Conservation (phyloP, 2,888 invertebrate species). For the Nephrotoma flavescens region DNA sequence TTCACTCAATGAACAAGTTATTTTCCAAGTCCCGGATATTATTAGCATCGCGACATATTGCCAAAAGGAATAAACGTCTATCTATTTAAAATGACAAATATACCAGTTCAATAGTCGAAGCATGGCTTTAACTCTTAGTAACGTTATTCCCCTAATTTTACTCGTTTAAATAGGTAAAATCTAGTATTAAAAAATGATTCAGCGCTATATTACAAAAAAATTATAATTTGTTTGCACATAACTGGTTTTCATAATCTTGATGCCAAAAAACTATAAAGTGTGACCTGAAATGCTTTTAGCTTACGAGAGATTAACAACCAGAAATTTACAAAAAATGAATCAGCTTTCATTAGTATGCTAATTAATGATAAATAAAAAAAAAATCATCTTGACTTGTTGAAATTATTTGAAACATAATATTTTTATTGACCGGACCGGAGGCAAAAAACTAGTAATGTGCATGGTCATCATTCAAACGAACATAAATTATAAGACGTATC, state of each 20-base stretch:
- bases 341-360: background rate
- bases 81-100: too few species aligned
- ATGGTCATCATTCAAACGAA: background rate
- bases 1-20: too few species aligned
- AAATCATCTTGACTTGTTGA: background rate
- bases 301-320: background rate
- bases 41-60: too few species aligned
- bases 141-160: too few species aligned
- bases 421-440: background rate
- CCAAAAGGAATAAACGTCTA: too few species aligned
- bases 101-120: too few species aligned
- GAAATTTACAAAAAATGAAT: too few species aligned
- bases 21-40: too few species aligned
- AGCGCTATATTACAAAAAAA: background rate
- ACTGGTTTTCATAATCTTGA: background rate
- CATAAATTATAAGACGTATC: background rate
- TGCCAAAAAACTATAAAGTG: background rate
- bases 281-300: background rate
- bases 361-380: background rate
- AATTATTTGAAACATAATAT: background rate
- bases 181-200: too few species aligned
- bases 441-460: background rate
- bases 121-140: too few species aligned
- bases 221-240: background rate
- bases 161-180: too few species aligned